Evolutionary conservation across 2,113 vertebrate species (phyloP).

Genomic region (Dolichallabes microphthalmus): DNA sequence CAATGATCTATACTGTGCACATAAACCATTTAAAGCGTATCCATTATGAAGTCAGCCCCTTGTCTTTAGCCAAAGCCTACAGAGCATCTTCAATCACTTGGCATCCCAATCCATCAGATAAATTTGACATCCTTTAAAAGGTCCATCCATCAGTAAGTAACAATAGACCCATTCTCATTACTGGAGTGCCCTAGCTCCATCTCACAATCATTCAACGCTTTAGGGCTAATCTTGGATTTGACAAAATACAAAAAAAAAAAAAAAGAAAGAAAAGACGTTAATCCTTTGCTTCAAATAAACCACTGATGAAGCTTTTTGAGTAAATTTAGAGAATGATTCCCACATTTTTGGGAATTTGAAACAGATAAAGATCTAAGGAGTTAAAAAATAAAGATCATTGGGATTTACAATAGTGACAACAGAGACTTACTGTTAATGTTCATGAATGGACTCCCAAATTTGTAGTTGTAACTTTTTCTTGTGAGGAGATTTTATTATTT

Average conservation of each 20-base stretch:
- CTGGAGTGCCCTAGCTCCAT: conserved; percentile 31
- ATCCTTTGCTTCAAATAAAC: conserved; percentile 17
- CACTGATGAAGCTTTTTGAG: conserved; percentile 12
- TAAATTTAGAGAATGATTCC: neutral
- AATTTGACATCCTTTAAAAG: conserved; percentile 66
- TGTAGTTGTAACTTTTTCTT: too few relatives aligned
- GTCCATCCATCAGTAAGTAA: conserved; percentile 71
- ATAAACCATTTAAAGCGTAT: conserved; percentile 59
- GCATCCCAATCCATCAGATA: conserved; percentile 67
- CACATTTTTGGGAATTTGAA: too few relatives aligned
- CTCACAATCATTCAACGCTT: conserved; percentile 46
- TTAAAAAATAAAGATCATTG: neutral
- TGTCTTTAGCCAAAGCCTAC: conserved; percentile 60
- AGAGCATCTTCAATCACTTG: conserved; percentile 64
- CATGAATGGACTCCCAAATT: too few relatives aligned
- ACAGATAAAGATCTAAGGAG: too few relatives aligned
- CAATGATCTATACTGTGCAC: conserved; percentile 50
- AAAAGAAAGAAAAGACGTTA: conserved; percentile 5
- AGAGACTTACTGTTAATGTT: too few relatives aligned
- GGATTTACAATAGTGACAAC: neutral
- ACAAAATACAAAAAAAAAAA: conserved; percentile 19
- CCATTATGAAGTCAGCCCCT: conserved; percentile 59
- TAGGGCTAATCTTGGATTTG: conserved; percentile 27
- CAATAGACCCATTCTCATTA: conserved; percentile 53
- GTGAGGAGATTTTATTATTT: too few relatives aligned